Evolutionary conservation across 2,797 vertebrate genomes (phyloP).

Genomic region (Pteronotus mesoamericanus): DNA sequence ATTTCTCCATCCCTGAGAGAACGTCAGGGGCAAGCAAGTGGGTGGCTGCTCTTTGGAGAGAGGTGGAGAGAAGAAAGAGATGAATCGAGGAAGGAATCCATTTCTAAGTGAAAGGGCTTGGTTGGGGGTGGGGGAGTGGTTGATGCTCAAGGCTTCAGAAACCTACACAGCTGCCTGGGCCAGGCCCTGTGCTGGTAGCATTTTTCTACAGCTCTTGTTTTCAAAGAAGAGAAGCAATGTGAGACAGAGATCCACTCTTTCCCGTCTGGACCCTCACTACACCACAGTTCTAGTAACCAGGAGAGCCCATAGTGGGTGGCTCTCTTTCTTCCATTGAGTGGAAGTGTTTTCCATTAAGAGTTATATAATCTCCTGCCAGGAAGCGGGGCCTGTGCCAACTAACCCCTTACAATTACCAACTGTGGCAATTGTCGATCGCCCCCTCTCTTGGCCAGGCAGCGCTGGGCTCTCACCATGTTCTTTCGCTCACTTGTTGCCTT

Average conservation of each 20-base stretch:
- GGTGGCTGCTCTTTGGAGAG: not conserved
- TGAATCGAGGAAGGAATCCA: fast-evolving
- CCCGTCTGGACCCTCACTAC: not conserved
- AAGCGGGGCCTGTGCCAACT: not conserved
- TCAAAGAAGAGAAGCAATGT: not conserved
- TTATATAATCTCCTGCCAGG: not conserved
- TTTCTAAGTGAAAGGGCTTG: not conserved
- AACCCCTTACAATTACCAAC: not conserved
- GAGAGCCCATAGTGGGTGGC: not conserved
- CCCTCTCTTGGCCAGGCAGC: not conserved
- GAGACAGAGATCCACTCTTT: not conserved
- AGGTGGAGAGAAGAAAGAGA: not conserved
- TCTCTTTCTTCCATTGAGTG: not conserved
- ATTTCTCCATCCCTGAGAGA: constrained; percentile 39
- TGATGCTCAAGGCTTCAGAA: not conserved
- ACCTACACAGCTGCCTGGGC: not conserved
- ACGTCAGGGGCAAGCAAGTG: not conserved
- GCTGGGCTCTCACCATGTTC: not conserved
- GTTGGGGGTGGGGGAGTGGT: not conserved
- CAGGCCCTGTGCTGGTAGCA: not conserved
- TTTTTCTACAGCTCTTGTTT: not conserved
- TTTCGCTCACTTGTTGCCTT: not conserved
- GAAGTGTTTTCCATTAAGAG: not conserved
- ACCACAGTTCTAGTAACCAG: not conserved
- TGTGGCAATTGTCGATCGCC: fast-evolving